These are phyloP conservation scores for Mormoops blainvillei DNA, from an alignment of 2,113 vertebrate species.

Conservation along the genomic window DNA sequence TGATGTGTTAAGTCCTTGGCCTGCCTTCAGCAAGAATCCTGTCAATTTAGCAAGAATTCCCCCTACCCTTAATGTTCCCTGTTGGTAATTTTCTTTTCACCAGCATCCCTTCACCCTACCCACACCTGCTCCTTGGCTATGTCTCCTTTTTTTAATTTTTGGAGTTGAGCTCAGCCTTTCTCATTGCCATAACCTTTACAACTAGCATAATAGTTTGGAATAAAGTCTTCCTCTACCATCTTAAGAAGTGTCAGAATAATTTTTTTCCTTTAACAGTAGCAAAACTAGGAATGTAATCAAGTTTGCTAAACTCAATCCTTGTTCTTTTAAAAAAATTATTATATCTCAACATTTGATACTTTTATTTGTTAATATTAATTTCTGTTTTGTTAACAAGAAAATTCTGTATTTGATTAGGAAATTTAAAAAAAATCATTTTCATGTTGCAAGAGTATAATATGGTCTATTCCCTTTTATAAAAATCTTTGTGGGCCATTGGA, in stretches of 20 bases:
- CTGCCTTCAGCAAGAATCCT: neutral
- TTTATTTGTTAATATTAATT: neutral
- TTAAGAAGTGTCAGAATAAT: neutral
- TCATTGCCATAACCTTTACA: neutral
- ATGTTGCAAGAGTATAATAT: neutral
- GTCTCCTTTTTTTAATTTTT: neutral
- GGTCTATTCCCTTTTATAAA: neutral
- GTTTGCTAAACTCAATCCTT: neutral
- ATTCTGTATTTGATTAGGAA: neutral
- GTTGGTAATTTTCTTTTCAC: neutral
- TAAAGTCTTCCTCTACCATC: neutral
- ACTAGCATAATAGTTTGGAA: neutral
- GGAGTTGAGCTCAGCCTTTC: neutral
- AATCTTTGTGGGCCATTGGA: neutral
- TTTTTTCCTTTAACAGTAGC: neutral
- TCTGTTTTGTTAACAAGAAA: neutral
- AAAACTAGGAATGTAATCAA: neutral
- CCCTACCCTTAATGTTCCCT: neutral
- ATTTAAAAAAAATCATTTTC: neutral
- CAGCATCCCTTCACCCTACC: neutral
- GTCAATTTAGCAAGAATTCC: neutral
- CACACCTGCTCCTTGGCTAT: neutral
- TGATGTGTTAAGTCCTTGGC: neutral
- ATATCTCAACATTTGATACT: neutral
- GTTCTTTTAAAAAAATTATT: neutral